Evolutionary conservation across 92 coral and sea anemone species (phyloP).

Genomic region (Palythoa grandiflora): DNA sequence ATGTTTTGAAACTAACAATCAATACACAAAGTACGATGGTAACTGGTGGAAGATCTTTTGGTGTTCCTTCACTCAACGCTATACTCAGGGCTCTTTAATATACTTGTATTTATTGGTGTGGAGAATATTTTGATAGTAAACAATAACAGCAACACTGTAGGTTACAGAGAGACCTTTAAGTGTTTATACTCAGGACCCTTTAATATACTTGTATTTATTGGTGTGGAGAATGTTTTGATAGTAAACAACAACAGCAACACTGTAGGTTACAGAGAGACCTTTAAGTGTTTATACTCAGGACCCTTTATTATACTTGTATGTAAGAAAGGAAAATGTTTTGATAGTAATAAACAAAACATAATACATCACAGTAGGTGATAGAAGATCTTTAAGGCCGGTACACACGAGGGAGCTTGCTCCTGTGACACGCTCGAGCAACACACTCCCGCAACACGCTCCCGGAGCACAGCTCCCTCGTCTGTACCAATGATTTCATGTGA

Average conservation of each 20-base stretch:
- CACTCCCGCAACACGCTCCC: too few species aligned
- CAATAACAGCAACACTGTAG: too few species aligned
- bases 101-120: not conserved
- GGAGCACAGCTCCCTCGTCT: too few species aligned
- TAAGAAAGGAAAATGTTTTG: not conserved
- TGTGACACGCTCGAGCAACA: too few species aligned
- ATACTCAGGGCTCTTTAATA: not conserved
- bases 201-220: not conserved
- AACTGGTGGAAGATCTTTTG: not conserved
- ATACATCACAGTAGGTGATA: not conserved
- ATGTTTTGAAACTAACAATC: not conserved
- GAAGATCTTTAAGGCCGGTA: not conserved
- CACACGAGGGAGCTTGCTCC: too few species aligned
- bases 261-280: not conserved
- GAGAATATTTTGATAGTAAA: not conserved
- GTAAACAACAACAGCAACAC: too few species aligned
- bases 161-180: not conserved
- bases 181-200: not conserved
- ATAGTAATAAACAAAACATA: too few species aligned
- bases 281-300: not conserved
- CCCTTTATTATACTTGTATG: not conserved
- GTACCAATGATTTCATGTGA: too few species aligned
- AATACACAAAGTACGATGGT: not conserved
- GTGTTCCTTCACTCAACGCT: not conserved
- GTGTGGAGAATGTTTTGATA: not conserved